These are phyloP conservation scores for Ephydatia muelleri DNA, from an alignment of 37 sponge, comb jelly and placozoan genomes.

Conservation along the genomic window DNA sequence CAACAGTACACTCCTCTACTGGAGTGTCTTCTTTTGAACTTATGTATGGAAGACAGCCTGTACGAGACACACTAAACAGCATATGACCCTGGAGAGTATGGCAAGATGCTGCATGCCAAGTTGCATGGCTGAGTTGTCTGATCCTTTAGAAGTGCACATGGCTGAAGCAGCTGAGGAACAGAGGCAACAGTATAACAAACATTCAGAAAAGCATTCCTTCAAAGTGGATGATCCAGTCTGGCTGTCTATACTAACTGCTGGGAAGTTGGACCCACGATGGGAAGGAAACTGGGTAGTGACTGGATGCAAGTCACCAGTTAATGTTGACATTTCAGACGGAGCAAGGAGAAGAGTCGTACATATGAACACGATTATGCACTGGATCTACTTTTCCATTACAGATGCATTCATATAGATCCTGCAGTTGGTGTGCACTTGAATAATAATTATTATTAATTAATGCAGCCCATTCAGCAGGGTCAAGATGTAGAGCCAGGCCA, in stretches of 20 bases:
- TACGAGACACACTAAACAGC: background rate
- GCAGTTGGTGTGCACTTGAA: too few species aligned
- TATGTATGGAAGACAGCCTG: constrained; percentile 57
- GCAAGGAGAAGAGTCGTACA: constrained; percentile 21
- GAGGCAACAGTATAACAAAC: constrained; percentile 21
- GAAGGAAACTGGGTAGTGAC: constrained; percentile 53
- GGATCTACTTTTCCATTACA: too few species aligned
- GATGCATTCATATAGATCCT: too few species aligned
- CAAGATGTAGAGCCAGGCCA: too few species aligned
- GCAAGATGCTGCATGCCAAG: constrained; percentile 6
- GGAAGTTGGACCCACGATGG: constrained; percentile 67
- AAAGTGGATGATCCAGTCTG: constrained; percentile 51
- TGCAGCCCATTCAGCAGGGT: too few species aligned
- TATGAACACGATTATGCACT: constrained; percentile 25
- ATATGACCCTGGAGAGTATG: constrained; percentile 22
- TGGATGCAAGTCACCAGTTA: constrained; percentile 6
- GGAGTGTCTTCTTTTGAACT: constrained; percentile 46
- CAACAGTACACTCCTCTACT: constrained; percentile 46
- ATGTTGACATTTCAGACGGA: constrained; percentile 24
- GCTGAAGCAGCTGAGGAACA: constrained; percentile 23
- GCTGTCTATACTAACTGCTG: constrained; percentile 59
- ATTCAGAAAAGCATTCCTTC: constrained; percentile 1
- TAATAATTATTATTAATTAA: too few species aligned
- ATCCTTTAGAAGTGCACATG: constrained; percentile 35
- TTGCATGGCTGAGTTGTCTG: constrained; percentile 31